Percentiles rank a stretch among this genome's conserved stretches.
These are phyloP conservation scores for Polietes domitor DNA, from an alignment of 2,888 invertebrate species.

Conservation along the genomic window DNA sequence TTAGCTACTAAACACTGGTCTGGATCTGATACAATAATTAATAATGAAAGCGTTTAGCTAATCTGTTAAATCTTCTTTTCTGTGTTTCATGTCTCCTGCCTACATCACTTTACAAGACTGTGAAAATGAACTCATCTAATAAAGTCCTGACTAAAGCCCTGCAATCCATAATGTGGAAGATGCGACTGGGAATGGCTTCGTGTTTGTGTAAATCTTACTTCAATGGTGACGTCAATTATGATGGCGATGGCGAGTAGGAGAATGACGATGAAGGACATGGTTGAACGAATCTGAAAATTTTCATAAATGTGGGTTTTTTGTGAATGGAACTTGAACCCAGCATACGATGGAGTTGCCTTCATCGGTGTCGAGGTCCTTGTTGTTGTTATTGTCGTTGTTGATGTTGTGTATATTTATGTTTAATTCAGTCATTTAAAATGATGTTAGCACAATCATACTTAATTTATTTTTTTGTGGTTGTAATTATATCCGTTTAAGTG, in stretches of 20 bases:
- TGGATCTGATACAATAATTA: too few relatives aligned
- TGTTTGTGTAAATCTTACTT: conserved; percentile 22
- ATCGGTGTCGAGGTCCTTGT: neutral
- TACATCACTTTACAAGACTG: too few relatives aligned
- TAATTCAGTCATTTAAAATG: conserved; percentile 55
- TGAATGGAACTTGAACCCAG: too few relatives aligned
- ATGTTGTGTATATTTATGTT: conserved; percentile 58
- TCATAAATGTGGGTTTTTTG: conserved; percentile 61
- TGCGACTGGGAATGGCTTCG: neutral
- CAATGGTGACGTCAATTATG: neutral
- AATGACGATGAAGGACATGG: neutral
- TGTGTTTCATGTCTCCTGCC: too few relatives aligned
- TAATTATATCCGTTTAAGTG: neutral
- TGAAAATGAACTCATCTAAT: too few relatives aligned
- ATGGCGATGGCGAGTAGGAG: neutral
- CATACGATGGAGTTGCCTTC: too few relatives aligned
- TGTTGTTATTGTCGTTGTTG: too few relatives aligned
- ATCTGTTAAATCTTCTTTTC: too few relatives aligned
- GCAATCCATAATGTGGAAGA: too few relatives aligned
- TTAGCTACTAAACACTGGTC: too few relatives aligned
- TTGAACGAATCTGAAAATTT: conserved; percentile 42
- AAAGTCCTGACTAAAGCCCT: too few relatives aligned
- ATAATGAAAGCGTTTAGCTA: too few relatives aligned
- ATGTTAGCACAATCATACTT: conserved; percentile 60
- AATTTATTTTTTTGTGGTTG: conserved; percentile 29